phyloP scores from a whole-genome alignment of 2,888 invertebrate species.

The Rhagonycha fulva region DNA sequence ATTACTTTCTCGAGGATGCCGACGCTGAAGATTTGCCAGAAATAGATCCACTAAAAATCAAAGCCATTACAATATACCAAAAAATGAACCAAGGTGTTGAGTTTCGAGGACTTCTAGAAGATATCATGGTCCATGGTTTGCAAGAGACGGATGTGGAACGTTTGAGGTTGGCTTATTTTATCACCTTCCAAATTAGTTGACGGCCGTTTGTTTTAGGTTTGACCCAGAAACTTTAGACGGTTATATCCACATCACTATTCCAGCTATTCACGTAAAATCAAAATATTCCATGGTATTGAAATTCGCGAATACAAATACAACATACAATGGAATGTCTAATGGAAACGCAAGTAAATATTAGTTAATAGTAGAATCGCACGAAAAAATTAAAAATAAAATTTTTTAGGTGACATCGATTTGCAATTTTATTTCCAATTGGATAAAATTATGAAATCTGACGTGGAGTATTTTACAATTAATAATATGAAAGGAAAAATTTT shows the following conservation, averaged over 20 bases:
- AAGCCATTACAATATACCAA: slow-evolving; percentile 70
- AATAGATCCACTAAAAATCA: slow-evolving; percentile 71
- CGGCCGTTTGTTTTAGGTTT: neutral
- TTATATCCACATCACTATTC: neutral
- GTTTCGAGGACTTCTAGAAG: slow-evolving; percentile 67
- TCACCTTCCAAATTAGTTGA: neutral
- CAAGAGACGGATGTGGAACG: neutral
- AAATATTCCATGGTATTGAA: neutral
- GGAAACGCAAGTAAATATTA: neutral
- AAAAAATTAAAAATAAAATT: neutral
- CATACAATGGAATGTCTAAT: neutral
- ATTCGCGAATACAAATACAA: neutral
- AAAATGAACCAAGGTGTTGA: slow-evolving; percentile 67
- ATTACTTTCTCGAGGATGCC: slow-evolving; percentile 65
- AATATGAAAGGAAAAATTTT: neutral
- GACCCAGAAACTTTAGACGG: neutral
- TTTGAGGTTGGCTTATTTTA: neutral
- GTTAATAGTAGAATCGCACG: neutral
- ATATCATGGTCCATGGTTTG: slow-evolving; percentile 65
- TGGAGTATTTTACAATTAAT: neutral
- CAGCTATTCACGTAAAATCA: neutral
- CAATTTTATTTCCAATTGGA: neutral
- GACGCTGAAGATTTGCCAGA: slow-evolving; percentile 73
- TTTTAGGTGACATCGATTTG: neutral
- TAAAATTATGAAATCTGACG: neutral